Evolutionary conservation across 2,888 invertebrate species (phyloP).

Genomic region (Polymixis lichenea): DNA sequence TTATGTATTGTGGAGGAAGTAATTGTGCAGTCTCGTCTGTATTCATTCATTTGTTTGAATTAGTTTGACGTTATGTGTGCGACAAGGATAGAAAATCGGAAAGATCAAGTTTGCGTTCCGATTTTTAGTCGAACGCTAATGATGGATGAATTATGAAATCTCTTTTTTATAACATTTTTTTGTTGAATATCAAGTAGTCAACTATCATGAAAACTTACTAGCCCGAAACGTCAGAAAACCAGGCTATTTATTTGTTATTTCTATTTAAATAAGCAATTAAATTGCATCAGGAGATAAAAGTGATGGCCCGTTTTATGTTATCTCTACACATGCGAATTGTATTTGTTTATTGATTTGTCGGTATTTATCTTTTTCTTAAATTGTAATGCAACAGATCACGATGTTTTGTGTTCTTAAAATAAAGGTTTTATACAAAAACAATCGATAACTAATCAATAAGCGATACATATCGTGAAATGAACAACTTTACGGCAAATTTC

Average conservation of each 20-base stretch:
- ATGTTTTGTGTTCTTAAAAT: neutral
- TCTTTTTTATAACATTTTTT: neutral
- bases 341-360: no score
- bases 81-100: slow-evolving; percentile 57
- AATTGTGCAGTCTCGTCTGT: slow-evolving; percentile 47
- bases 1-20: slow-evolving; percentile 58
- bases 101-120: slow-evolving; percentile 42
- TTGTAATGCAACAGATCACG: neutral
- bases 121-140: slow-evolving; percentile 39
- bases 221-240: neutral
- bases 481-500: neutral
- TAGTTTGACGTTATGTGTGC: slow-evolving; percentile 67
- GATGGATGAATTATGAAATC: neutral
- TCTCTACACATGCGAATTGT: neutral
- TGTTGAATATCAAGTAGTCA: neutral
- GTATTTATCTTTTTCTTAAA: neutral
- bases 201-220: neutral
- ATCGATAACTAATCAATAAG: neutral
- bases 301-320: neutral
- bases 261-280: slow-evolving; percentile 7
- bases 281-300: slow-evolving; percentile 25
- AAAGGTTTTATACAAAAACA: neutral
- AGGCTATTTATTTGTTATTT: slow-evolving; percentile 10
- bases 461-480: neutral
- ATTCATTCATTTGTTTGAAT: slow-evolving; percentile 69